Conservation (phyloP, 2,113 vertebrate genomes). For the Bostrychus sinensis region DNA sequence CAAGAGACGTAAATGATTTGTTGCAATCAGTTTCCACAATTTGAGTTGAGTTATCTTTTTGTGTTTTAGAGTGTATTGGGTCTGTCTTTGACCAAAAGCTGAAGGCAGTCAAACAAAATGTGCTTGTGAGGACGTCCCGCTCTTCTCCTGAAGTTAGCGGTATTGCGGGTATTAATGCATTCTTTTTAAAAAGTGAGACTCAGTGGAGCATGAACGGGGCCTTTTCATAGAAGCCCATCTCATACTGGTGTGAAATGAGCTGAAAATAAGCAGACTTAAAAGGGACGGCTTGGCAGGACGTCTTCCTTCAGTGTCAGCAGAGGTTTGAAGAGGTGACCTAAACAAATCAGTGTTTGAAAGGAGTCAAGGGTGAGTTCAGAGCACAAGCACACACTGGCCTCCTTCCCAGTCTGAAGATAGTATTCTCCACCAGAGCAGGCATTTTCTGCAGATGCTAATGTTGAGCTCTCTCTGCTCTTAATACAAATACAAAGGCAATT, state of each 20-base stretch:
- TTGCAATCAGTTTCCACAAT: too few relatives aligned
- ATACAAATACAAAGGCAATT: too few relatives aligned
- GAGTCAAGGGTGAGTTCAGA: conserved; percentile 69
- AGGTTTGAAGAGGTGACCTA: conserved; percentile 74
- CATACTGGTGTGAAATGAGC: conserved; percentile 79
- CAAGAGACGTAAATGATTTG: too few relatives aligned
- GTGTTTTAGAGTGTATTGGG: conserved; percentile 15
- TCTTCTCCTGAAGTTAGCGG: conserved; percentile 52
- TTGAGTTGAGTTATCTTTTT: neutral
- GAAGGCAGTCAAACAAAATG: conserved; percentile 42
- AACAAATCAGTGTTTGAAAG: conserved; percentile 77
- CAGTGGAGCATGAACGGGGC: conserved; percentile 67
- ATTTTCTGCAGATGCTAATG: too few relatives aligned
- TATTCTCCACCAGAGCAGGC: conserved; percentile 52
- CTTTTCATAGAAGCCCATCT: conserved; percentile 70
- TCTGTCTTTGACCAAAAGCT: conserved; percentile 35
- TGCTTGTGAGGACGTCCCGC: conserved; percentile 36
- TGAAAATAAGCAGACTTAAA: conserved; percentile 72
- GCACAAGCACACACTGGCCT: conserved; percentile 42
- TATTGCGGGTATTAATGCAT: conserved; percentile 72
- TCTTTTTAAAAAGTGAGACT: conserved; percentile 68
- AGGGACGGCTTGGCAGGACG: conserved; percentile 70
- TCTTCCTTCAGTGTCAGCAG: conserved; percentile 49
- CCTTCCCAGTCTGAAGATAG: conserved; percentile 63
- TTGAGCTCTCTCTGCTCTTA: too few relatives aligned